phyloP scores from a whole-genome alignment of 2,888 invertebrate genomes.

The Mayetiola destructor region DNA sequence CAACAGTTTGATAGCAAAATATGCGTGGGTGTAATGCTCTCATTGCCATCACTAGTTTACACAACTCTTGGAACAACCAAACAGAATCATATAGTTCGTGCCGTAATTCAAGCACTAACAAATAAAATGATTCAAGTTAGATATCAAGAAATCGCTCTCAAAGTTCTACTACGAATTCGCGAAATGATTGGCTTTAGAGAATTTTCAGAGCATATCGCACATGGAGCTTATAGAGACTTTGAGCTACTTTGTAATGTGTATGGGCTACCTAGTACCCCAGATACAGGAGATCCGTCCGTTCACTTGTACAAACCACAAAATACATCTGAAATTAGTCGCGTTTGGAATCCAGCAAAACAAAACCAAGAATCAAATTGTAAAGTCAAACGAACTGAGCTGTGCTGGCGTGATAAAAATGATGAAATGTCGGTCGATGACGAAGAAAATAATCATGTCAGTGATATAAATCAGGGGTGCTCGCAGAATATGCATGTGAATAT shows the following conservation, averaged over 20 bases:
- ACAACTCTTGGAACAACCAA: constrained; percentile 39
- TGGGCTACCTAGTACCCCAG: constrained; percentile 25
- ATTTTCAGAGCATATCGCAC: constrained; percentile 44
- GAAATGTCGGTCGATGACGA: constrained; percentile 4
- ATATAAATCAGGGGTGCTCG: background rate
- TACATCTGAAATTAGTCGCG: constrained; percentile 15
- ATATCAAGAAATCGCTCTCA: constrained; percentile 50
- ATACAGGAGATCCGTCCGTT: constrained; percentile 23
- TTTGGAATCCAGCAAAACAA: background rate
- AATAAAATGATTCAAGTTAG: constrained; percentile 43
- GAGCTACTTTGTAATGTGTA: constrained; percentile 47
- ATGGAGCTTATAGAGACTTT: constrained; percentile 40
- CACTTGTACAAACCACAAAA: constrained; percentile 21
- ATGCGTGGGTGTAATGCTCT: constrained; percentile 49
- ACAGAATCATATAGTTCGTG: constrained; percentile 37
- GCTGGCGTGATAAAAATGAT: constrained; percentile 5
- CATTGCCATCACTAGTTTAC: constrained; percentile 46
- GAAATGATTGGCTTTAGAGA: constrained; percentile 50
- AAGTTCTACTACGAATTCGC: constrained; percentile 54
- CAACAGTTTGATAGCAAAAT: constrained; percentile 35
- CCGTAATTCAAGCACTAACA: constrained; percentile 40
- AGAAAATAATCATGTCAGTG: background rate
- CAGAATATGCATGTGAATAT: background rate
- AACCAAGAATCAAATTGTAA: background rate
- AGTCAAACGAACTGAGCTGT: background rate